Base-by-base conservation (phyloP, 2,888 invertebrate genomes). In the Caenorhabditis sp. region DNA sequence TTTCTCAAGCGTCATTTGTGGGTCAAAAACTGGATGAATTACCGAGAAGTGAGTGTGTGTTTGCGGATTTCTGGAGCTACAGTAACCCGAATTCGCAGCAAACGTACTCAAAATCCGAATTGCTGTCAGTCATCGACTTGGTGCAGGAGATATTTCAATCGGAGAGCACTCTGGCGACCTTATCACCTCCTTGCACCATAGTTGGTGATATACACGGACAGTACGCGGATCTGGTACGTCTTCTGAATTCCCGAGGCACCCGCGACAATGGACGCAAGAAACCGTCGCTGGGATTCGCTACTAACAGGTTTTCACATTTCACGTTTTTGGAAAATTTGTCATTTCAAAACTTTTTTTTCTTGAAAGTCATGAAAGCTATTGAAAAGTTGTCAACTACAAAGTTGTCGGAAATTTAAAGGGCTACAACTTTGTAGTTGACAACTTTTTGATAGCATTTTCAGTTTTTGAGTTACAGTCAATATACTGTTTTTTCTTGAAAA, bases 151-250 rank as follows among this genome's bases (percentile, higher is more conserved):
- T 64, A 5, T 82, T 82, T 51, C 47, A 51, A 28, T 6, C 13
- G 0, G 77, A 71, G 18, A 15, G 24, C 13, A 15, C 77, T 9
- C 69, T 82, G 9, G 77, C 60, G 9, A 13, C 13, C 20, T 35
- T 82, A 3, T 72, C 78, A 18, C 82, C 82, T 5, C 82, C 82
- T 2, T 64, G 64, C 53, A 72, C 70, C 20, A 62, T 82, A 24
- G 78, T 82, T 18, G 82, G 82, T n/a, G 82, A 82, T 53, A 82
- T 82, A 28, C 82, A 82, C 64, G 82, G 82, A 32, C 82, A 82
- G 35, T 82, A 56, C 24, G 18, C 26, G 11, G 82, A 82, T 32
- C 64, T 82, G 20, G 44, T 78, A 1, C 61, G 82, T 35, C 69
- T 82, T 32, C 32, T 82, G 8, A 82, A 71, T 35, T n/a, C 18